Evolutionary conservation across 1,140 invertebrate genomes (phyloP).

Genomic region (Proales similis): DNA sequence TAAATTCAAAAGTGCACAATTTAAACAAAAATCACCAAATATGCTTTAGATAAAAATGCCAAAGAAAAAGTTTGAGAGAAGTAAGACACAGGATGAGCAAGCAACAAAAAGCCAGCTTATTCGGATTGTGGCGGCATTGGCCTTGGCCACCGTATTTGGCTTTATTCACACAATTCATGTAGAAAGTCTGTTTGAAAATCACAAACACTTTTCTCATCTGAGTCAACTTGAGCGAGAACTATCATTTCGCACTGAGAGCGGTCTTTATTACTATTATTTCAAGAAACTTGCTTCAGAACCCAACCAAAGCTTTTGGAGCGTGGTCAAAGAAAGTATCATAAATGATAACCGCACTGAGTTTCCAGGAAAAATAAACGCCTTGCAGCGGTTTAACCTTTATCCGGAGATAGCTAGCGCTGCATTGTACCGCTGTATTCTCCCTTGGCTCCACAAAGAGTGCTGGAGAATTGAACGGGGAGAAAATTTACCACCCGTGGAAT

Average conservation of each 20-base stretch:
- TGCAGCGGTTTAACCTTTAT: constrained; percentile 71
- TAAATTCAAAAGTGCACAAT: too few relatives aligned
- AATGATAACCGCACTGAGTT: constrained; percentile 71
- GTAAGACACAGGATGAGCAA: too few relatives aligned
- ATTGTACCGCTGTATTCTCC: constrained; percentile 2
- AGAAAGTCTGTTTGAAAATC: constrained; percentile 68
- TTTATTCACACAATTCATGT: constrained; percentile 61
- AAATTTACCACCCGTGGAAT: constrained; percentile 60
- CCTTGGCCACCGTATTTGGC: too few relatives aligned
- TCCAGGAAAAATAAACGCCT: constrained; percentile 68
- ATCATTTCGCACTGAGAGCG: constrained; percentile 73
- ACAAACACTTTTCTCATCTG: constrained; percentile 71
- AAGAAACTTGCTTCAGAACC: constrained; percentile 68
- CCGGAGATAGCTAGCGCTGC: constrained; percentile 62
- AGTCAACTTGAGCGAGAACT: constrained; percentile 72
- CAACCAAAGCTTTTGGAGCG: constrained; percentile 51
- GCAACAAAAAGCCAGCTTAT: too few relatives aligned
- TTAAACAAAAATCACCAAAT: too few relatives aligned
- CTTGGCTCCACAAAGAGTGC: constrained; percentile 54
- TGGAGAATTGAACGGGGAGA: constrained; percentile 62
- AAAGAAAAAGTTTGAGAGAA: too few relatives aligned
- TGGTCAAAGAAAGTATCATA: constrained; percentile 54
- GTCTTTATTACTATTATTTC: constrained; percentile 78
- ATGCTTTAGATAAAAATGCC: too few relatives aligned
- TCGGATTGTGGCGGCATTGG: too few relatives aligned